Evolutionary conservation across 2,113 vertebrate genomes (phyloP).

Genomic region (Myanophis thanlyinensis): DNA sequence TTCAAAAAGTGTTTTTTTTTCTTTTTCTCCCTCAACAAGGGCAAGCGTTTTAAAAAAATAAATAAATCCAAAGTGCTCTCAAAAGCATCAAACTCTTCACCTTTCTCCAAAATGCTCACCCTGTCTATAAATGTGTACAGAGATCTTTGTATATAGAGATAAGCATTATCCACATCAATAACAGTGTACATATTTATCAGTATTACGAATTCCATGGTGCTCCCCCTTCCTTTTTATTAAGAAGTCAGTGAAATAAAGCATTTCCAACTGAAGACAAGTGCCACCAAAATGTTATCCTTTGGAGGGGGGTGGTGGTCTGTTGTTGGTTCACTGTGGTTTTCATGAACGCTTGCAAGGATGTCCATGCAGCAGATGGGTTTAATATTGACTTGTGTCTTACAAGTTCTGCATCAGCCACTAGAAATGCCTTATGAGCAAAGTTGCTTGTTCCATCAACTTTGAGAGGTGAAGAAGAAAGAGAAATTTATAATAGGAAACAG

Average conservation of each 20-base stretch:
- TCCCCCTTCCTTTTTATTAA: constrained; percentile 36
- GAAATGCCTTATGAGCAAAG: background rate
- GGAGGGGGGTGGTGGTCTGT: no score
- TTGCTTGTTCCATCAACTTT: background rate
- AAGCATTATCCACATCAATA: constrained; percentile 56
- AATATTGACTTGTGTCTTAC: background rate
- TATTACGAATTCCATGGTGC: constrained; percentile 54
- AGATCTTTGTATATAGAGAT: constrained; percentile 50
- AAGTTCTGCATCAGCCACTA: fast-evolving
- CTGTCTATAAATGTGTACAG: constrained; percentile 54
- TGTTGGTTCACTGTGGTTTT: background rate
- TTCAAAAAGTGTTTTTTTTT: background rate
- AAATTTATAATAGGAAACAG: background rate
- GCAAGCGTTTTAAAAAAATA: constrained; percentile 23
- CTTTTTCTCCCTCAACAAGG: constrained; percentile 20
- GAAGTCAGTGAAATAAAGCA: background rate
- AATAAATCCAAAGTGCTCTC: constrained; percentile 37
- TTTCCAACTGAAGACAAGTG: background rate
- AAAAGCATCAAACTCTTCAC: background rate
- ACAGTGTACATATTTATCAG: constrained; percentile 57
- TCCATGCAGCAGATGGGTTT: background rate
- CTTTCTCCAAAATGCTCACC: constrained; percentile 34
- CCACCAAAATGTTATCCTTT: background rate
- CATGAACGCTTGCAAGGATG: background rate
- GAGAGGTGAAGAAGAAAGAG: fast-evolving